phyloP scores from a whole-genome alignment of 2,113 vertebrate genomes.

The Tenebrosternarchus preto region DNA sequence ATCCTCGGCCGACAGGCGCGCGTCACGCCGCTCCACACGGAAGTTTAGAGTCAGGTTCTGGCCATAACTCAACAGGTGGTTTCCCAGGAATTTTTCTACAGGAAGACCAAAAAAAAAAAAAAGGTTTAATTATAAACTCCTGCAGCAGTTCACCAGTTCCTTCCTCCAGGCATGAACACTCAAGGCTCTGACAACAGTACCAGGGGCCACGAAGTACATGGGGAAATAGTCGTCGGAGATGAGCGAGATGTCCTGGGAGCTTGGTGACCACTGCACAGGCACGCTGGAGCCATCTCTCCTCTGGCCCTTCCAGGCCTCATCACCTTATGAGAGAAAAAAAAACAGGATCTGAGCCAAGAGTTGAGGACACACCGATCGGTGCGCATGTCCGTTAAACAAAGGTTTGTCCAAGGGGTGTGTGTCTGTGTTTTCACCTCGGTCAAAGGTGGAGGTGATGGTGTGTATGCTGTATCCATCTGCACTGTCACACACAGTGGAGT shows the following conservation, averaged over 20 bases:
- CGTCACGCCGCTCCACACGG: conserved; percentile 85
- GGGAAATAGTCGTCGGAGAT: conserved; percentile 92
- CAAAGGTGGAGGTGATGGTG: conserved; percentile 79
- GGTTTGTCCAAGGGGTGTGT: neutral
- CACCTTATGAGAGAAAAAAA: conserved; percentile 66
- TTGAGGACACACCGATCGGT: too few relatives aligned
- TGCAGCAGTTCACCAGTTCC: neutral
- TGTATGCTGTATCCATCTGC: conserved; percentile 81
- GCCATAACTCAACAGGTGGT: conserved; percentile 89
- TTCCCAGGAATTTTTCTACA: conserved; percentile 89
- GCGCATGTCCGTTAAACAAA: too few relatives aligned
- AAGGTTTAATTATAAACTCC: neutral
- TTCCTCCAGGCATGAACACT: neutral
- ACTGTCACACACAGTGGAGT: conserved; percentile 90
- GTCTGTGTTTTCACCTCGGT: conserved; percentile 69
- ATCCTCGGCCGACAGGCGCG: conserved; percentile 92
- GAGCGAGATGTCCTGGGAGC: conserved; percentile 83
- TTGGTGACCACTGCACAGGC: conserved; percentile 80
- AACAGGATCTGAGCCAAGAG: neutral
- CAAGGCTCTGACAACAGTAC: conserved; percentile 65
- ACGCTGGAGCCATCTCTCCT: conserved; percentile 82
- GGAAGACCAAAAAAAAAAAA: conserved; percentile 26
- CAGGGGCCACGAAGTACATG: conserved; percentile 91
- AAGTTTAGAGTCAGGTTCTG: conserved; percentile 93
- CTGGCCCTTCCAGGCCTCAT: conserved; percentile 86